Conservation (phyloP, 2,888 invertebrate genomes). For the Epinotia demarniana region DNA sequence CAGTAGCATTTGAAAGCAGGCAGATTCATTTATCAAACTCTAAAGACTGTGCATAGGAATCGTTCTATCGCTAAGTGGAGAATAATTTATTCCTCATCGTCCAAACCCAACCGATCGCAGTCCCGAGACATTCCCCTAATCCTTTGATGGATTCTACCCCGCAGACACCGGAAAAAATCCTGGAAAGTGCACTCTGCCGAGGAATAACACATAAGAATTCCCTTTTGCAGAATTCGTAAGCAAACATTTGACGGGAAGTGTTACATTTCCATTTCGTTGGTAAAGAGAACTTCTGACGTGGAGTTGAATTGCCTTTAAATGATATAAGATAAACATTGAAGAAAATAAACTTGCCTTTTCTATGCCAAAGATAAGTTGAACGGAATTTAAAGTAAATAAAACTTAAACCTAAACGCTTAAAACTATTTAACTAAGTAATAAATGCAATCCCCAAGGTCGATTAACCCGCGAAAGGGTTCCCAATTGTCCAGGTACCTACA, state of each 20-base stretch:
- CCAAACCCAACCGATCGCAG: constrained; percentile 73
- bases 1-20: constrained; percentile 32
- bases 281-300: constrained; percentile 37
- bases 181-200: constrained; percentile 71
- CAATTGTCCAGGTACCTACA: too few species aligned
- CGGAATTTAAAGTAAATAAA: too few species aligned
- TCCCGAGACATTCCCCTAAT: constrained; percentile 74
- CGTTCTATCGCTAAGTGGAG: constrained; percentile 71
- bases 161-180: constrained; percentile 65
- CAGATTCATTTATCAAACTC: constrained; percentile 40
- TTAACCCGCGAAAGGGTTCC: too few species aligned
- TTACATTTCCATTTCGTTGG: constrained; percentile 41
- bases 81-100: constrained; percentile 80
- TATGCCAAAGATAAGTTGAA: too few species aligned
- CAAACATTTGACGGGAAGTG: constrained; percentile 53
- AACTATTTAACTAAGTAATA: too few species aligned
- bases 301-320: constrained; percentile 5
- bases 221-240: constrained; percentile 54
- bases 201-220: constrained; percentile 64
- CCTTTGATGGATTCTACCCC: constrained; percentile 80
- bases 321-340: background rate
- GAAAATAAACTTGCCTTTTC: background rate
- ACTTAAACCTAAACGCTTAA: too few species aligned
- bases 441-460: too few species aligned
- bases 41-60: constrained; percentile 55